Base-by-base conservation (phyloP, 2,888 invertebrate genomes). In the Elaeidobius kamerunicus region DNA sequence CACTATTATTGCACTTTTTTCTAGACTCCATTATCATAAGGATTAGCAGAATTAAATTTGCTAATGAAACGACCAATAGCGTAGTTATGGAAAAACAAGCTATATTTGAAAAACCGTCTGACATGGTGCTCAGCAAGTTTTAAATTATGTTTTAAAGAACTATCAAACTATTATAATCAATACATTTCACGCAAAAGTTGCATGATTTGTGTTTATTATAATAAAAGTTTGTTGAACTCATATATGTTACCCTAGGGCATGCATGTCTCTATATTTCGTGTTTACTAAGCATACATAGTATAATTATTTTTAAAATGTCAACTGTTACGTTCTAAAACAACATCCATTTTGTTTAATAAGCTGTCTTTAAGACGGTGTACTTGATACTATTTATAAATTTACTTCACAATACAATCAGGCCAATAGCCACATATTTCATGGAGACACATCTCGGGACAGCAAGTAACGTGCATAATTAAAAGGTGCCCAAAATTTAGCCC, bases 51-150 rank as follows among this genome's bases (percentile, higher is more conserved):
- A 64, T 34, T 9, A 65, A 36, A 55, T 65, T 65, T 2, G 62
- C 61, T 32, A 63, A 18, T 16, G 63, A 62, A 17, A 65, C 58
- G 6, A 64, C 57, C 11, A 64, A 41, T 17, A 65, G 47, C 1
- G 62, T 64, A 9, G 61, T 59, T 15, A 64, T 52, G 1, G 62
- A 56, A 19, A 64, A 49, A 41, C 65, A 65, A 11, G 63, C 60
- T 12, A 62, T 49, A 30, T 44, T 51, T 27, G 53, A 41, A 49
- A 61, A 52, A 18, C 48, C 48, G 17, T 53, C 53, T 9, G 35
- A 32, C 47, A 53, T 53, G 9, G 4, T 23, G 4, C 9, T 23
- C 9, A 23, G 9, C 4, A 23, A 23, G 4, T 9, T 9, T 4
- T 6, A 6, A 23, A 23, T 23, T 23, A 6, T 23, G 23, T 23